Conservation (phyloP, 2,797 vertebrate genomes). For the Sardinella longiceps region DNA sequence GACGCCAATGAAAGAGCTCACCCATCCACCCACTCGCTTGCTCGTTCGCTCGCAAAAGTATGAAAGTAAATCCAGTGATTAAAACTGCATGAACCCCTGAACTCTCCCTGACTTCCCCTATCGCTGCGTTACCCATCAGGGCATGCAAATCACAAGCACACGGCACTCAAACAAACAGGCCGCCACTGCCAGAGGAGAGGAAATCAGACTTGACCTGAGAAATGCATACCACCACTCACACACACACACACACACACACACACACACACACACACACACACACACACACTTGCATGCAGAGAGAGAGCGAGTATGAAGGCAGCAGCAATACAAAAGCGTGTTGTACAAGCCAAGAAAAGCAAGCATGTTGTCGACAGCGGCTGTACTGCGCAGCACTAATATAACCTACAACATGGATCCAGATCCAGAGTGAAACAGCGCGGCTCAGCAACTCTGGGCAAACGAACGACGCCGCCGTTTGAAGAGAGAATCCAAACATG, state of each 20-base stretch:
- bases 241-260: constrained; percentile 5
- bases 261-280: constrained; percentile 12
- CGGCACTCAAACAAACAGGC: constrained; percentile 5
- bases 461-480: neutral
- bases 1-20: constrained; percentile 59
- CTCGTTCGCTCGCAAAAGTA: constrained; percentile 52
- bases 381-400: neutral
- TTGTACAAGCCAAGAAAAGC: neutral
- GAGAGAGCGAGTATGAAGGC: neutral
- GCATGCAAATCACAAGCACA: neutral
- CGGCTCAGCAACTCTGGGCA: neutral
- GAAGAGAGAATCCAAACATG: neutral
- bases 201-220: constrained; percentile 25
- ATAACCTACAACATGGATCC: neutral
- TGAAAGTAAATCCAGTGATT: constrained; percentile 59
- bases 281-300: neutral
- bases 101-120: constrained; percentile 65
- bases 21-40: too few relatives aligned
- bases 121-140: constrained; percentile 17
- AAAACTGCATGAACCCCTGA: constrained; percentile 78
- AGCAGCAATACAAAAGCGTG: neutral
- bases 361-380: neutral
- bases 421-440: neutral
- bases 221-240: neutral
- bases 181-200: neutral